Conservation (phyloP, 2,888 invertebrate species). For the Trichopria drosophilae region DNA sequence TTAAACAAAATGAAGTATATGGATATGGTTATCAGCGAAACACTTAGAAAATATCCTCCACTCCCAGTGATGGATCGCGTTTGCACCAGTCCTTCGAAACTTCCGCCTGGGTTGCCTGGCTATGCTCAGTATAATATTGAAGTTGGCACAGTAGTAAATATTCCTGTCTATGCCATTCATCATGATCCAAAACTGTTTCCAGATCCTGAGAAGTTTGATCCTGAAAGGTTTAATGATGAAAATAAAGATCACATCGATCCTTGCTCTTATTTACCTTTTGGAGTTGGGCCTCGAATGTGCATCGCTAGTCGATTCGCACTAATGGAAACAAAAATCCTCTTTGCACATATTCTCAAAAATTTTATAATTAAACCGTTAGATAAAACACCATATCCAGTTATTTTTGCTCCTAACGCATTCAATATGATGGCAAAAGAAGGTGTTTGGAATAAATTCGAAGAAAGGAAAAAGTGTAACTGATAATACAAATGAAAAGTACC, state of each 20-base stretch:
- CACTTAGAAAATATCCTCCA: constrained; percentile 48
- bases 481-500: constrained; percentile 55
- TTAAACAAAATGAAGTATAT: constrained; percentile 60
- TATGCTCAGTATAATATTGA: constrained; percentile 42
- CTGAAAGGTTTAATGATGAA: constrained; percentile 52
- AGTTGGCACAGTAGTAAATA: constrained; percentile 42
- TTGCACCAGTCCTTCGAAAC: constrained; percentile 41
- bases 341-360: constrained; percentile 33
- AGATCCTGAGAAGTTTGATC: constrained; percentile 53
- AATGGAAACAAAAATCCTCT: constrained; percentile 34
- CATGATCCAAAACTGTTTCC: constrained; percentile 50
- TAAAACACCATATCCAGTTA: constrained; percentile 55
- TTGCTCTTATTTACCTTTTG: constrained; percentile 50
- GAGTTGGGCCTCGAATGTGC: constrained; percentile 51
- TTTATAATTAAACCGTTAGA: constrained; percentile 43
- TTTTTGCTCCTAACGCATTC: constrained; percentile 22
- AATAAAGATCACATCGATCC: constrained; percentile 43
- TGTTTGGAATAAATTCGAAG: constrained; percentile 30
- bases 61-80: constrained; percentile 44
- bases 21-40: constrained; percentile 60
- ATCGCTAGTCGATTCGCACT: constrained; percentile 46
- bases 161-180: constrained; percentile 50
- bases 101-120: constrained; percentile 44
- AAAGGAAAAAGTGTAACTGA: constrained; percentile 8
- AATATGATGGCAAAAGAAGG: constrained; percentile 24